Conservation (phyloP, 2,888 invertebrate species). For the Brenthis daphne region DNA sequence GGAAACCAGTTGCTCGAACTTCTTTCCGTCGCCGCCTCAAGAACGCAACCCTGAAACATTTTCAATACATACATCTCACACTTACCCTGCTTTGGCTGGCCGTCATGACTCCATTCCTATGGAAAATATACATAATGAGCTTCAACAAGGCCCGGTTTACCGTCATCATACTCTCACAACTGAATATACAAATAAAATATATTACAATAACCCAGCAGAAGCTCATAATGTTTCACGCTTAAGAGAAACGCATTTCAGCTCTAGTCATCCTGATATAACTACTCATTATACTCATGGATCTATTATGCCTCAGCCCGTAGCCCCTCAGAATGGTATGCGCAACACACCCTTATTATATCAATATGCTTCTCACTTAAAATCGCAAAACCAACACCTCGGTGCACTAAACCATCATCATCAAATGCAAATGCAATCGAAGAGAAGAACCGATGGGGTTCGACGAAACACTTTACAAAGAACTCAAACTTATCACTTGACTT, state of each 20-base stretch:
- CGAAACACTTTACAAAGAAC: slow-evolving; percentile 75
- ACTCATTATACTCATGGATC: slow-evolving; percentile 65
- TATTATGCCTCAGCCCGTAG: slow-evolving; percentile 56
- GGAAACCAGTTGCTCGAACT: slow-evolving; percentile 75
- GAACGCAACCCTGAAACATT: slow-evolving; percentile 73
- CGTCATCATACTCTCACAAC: slow-evolving; percentile 74
- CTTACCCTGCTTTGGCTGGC: slow-evolving; percentile 69
- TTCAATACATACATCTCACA: slow-evolving; percentile 75
- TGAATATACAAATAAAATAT: slow-evolving; percentile 74
- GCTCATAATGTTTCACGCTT: slow-evolving; percentile 69
- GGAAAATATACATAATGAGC: slow-evolving; percentile 63
- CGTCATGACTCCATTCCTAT: slow-evolving; percentile 55
- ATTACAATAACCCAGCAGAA: slow-evolving; percentile 66
- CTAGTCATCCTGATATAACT: slow-evolving; percentile 78
- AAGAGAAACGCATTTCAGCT: slow-evolving; percentile 77
- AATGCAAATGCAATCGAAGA: slow-evolving; percentile 60
- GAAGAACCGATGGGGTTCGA: slow-evolving; percentile 64
- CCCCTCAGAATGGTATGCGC: slow-evolving; percentile 58
- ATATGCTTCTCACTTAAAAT: slow-evolving; percentile 76
- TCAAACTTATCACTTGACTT: slow-evolving; percentile 77
- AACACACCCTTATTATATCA: slow-evolving; percentile 75
- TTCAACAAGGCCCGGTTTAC: slow-evolving; percentile 58
- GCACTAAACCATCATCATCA: slow-evolving; percentile 68
- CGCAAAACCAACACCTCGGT: slow-evolving; percentile 73
- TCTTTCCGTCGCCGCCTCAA: slow-evolving; percentile 75